Base-by-base conservation (phyloP, 1,140 invertebrate species). In the Daktulosphaira vitifoliae region DNA sequence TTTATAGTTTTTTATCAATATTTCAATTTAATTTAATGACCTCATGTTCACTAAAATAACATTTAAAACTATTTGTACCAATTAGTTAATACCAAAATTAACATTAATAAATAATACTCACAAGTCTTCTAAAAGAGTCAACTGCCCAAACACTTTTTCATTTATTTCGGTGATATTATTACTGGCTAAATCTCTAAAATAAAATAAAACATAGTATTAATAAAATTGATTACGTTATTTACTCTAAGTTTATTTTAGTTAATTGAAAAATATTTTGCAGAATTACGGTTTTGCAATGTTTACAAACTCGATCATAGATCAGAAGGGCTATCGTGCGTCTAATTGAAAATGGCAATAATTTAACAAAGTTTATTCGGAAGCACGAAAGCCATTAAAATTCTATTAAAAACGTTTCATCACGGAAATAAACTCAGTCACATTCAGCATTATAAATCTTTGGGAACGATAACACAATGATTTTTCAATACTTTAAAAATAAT, bases 91-190 rank as follows among this genome's bases (percentile, higher is more conserved):
- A n/a, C n/a, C n/a, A n/a, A n/a, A n/a, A n/a, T n/a, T n/a, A n/a
- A 22, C 15, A 25, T 3, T 23, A 25, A 23, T 44, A 29, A 8
- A 48, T 33, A 23, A 65, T 72, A 78, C 78, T 79, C 73, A 79
- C 78, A 79, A 70, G 72, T 79, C 78, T 71, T 79, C 78, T 23
- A 79, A 70, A 66, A 74, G 70, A 15, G 74, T 72, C 38, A 77
- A 73, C 68, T 73, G 72, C 33, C 71, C 72, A 69, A 79, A 78
- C 65, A 75, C 74, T 66, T 74, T 70, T 29, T 75, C 73, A 54
- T 73, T 73, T 68, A 79, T 68, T 53, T 73, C 73, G 46, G 78
- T 77, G 42, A 79, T 75, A 65, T 79, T 79, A 69, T 79, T 79
- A 68, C 75, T 76, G 39, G 76, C 67, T n/a, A 75, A 65, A 66